phyloP scores from a whole-genome alignment of 2,888 invertebrate species.

The Calameuta idolon region DNA sequence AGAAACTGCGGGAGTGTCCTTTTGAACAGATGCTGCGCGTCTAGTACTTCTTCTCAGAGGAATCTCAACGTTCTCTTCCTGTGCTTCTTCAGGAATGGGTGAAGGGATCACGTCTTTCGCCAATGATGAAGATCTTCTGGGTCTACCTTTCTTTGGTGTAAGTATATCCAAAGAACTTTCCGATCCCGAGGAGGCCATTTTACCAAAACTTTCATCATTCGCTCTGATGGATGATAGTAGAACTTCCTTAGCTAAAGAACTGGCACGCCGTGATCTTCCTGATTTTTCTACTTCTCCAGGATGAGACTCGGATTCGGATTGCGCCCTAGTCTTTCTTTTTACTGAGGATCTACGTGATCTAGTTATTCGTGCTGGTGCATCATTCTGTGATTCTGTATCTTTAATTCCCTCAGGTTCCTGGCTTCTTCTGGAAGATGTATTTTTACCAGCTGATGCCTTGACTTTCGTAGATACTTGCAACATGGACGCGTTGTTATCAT shows the following conservation, averaged over 20 bases:
- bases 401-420: neutral
- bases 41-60: slow-evolving; percentile 44
- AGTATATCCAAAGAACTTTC: slow-evolving; percentile 16
- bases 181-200: neutral
- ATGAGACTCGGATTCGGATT: slow-evolving; percentile 16
- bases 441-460: slow-evolving; percentile 9
- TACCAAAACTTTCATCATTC: slow-evolving; percentile 16
- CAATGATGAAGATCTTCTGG: slow-evolving; percentile 32
- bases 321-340: slow-evolving; percentile 27
- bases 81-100: slow-evolving; percentile 22
- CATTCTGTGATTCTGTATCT: slow-evolving; percentile 5
- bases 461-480: neutral
- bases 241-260: slow-evolving; percentile 43
- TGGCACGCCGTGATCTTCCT: slow-evolving; percentile 34
- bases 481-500: neutral
- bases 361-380: slow-evolving; percentile 33
- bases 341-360: slow-evolving; percentile 45
- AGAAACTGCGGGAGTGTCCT: slow-evolving; percentile 32
- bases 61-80: slow-evolving; percentile 16
- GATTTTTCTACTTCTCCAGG: slow-evolving; percentile 12
- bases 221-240: slow-evolving; percentile 14
- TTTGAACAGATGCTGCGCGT: slow-evolving; percentile 44
- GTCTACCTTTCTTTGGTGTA: slow-evolving; percentile 12
- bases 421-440: neutral
- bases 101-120: slow-evolving; percentile 30